These are phyloP conservation scores for Cathartes aura DNA, from an alignment of 2,113 vertebrate species.

Conservation along the genomic window DNA sequence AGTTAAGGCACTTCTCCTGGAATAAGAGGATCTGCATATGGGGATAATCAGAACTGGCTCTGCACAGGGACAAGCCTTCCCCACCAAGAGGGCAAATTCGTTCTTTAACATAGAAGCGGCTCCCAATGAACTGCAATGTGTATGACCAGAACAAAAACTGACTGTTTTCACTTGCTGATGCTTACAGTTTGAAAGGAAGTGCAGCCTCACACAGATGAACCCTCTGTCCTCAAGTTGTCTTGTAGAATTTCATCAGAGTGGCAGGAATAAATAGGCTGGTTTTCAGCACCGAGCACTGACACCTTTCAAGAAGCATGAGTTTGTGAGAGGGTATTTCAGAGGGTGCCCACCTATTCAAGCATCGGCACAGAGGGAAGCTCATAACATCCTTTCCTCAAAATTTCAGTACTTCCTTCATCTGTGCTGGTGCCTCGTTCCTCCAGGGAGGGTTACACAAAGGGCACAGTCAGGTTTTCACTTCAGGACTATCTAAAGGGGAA, in stretches of 20 bases:
- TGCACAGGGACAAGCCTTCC: neutral
- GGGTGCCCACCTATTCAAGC: neutral
- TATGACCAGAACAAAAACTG: neutral
- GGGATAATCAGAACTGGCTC: neutral
- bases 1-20: neutral
- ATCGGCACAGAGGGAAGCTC: neutral
- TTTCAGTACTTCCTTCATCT: neutral
- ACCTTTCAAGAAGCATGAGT: neutral
- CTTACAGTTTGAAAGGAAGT: neutral
- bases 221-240: neutral
- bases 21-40: neutral
- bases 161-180: neutral
- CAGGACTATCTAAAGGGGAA: neutral
- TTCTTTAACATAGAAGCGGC: neutral
- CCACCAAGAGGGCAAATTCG: rapidly evolving
- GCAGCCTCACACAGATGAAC: neutral
- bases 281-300: neutral
- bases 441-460: neutral
- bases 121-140: neutral
- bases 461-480: neutral
- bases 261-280: constrained; percentile 28
- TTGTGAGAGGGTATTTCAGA: neutral
- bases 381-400: neutral
- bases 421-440: neutral
- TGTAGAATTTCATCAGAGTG: constrained; percentile 13